Conservation (phyloP, 1,140 invertebrate genomes). For the Charaxes varanes region DNA sequence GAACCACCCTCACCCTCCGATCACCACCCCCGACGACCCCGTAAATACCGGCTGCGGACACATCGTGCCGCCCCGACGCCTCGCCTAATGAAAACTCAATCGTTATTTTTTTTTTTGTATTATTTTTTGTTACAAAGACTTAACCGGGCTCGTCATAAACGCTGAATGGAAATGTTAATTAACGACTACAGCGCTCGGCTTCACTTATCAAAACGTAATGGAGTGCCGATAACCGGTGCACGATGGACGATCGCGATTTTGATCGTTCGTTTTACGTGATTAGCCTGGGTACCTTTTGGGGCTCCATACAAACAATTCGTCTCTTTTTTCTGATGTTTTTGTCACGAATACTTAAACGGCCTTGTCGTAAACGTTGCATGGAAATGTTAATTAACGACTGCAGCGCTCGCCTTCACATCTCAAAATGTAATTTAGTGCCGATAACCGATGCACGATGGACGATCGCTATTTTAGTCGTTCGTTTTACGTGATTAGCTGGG, state of each 20-base stretch:
- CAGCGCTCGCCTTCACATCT: constrained; percentile 4
- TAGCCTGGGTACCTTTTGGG: no score
- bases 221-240: constrained; percentile 19
- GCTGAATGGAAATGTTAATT: constrained; percentile 43
- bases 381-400: constrained; percentile 33
- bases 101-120: constrained; percentile 60
- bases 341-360: constrained; percentile 34
- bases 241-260: constrained; percentile 20
- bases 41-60: constrained; percentile 56
- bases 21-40: constrained; percentile 12
- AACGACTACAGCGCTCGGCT: constrained; percentile 8
- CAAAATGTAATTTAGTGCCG: constrained; percentile 9
- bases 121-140: constrained; percentile 41
- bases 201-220: constrained; percentile 5
- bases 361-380: constrained; percentile 44
- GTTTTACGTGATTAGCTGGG: constrained; percentile 17
- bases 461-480: constrained; percentile 18
- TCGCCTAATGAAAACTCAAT: constrained; percentile 69
- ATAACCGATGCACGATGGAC: constrained; percentile 18
- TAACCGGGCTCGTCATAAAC: constrained; percentile 42
- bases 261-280: constrained; percentile 15
- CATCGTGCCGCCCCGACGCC: constrained; percentile 64
- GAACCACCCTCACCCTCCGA: constrained; percentile 32
- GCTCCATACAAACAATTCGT: no score
- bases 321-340: no score